These are phyloP conservation scores for Catharus ustulatus DNA, from an alignment of 2,797 vertebrate species.

Conservation along the genomic window DNA sequence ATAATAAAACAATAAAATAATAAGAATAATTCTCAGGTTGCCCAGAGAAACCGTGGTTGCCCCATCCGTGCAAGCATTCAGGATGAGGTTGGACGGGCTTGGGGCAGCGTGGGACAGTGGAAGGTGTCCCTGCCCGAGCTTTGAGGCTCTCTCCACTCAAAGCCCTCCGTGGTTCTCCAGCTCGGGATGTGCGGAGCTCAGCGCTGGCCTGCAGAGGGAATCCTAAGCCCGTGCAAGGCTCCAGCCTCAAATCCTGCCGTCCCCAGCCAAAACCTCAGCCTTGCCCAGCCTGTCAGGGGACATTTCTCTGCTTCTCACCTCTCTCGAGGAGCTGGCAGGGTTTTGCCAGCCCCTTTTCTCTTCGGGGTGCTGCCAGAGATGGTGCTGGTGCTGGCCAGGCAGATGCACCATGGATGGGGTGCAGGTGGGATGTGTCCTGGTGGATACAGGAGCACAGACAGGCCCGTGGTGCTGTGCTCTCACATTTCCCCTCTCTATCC, in stretches of 20 bases:
- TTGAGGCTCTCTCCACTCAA: fast-evolving
- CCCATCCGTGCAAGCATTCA: background rate
- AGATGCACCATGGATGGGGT: fast-evolving
- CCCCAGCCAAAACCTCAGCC: background rate
- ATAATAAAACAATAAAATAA: too few relatives aligned
- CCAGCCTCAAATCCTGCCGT: background rate
- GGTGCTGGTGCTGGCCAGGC: background rate
- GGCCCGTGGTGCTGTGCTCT: background rate
- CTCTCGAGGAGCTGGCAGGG: background rate
- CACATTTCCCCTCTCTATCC: background rate
- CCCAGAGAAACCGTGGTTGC: background rate
- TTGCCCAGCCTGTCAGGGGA: background rate
- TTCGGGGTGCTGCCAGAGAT: background rate
- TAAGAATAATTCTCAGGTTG: background rate
- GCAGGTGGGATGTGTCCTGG: background rate
- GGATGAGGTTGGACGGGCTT: fast-evolving
- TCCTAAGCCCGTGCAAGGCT: constrained; percentile 22
- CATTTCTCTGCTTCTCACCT: background rate
- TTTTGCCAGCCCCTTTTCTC: background rate
- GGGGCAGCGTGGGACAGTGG: fast-evolving
- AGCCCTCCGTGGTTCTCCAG: fast-evolving
- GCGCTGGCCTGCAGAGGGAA: constrained; percentile 44
- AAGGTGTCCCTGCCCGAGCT: background rate
- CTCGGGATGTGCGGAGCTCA: background rate
- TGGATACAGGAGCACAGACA: background rate